Base-by-base conservation (phyloP, 2,888 invertebrate species). In the Noctua janthina region DNA sequence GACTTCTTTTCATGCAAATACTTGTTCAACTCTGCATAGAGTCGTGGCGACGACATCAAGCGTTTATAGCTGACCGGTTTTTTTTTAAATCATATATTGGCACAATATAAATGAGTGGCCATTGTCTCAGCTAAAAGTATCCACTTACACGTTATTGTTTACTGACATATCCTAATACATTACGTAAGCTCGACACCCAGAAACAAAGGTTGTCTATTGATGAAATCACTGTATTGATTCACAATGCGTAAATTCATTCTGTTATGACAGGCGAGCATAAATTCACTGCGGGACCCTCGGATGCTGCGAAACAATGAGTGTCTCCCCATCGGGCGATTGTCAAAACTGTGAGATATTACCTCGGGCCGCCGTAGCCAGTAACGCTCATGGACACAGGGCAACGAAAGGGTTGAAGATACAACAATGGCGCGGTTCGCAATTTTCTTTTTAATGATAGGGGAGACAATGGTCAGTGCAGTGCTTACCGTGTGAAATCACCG, bases 211-310 rank as follows among this genome's bases (percentile, higher is more conserved):
- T 88, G 90, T 90, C 93, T 93, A 95, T 95, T 95, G 95, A 96
- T 95, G 94, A 94, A 95, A 96, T 96, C 94, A 94, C 94, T 95
- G 92, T 96, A 96, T 96, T 95, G 96, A 96, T 95, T 95, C 96
- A 96, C 96, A 96, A 96, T 95, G 96, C 96, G 96, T 96, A 95
- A 96, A 96, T 95, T 95, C 94, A 95, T 96, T 95, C 92, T 97
- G 96, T 97, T 97, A 95, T 96, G 97, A 97, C 97, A 96, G 95
- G 95, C 95, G 93, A 94, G 96, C 95, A 96, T 96, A 96, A 96
- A 96, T 96, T 96, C 94, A 91, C 95, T 88, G 93, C 94, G 93
- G 95, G 95, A 95, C 95, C 95, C 95, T 95, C 90, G 95, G 97
- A 96, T 95, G 96, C 97, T 96, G 96, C 93, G 92, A 95, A 94